Evolutionary conservation across 2,797 vertebrate genomes (phyloP).

Genomic region (Thunnus albacares): DNA sequence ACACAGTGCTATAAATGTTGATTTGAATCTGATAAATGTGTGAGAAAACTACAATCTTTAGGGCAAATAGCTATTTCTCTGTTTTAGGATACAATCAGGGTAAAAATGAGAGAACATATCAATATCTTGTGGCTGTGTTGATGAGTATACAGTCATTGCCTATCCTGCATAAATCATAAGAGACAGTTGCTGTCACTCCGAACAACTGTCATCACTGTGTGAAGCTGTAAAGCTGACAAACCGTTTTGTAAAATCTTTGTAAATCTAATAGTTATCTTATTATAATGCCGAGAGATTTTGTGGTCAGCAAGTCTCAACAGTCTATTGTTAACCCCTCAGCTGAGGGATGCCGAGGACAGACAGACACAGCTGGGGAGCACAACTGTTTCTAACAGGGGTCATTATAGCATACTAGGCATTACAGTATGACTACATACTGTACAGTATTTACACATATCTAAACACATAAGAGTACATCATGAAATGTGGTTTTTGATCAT

Average conservation of each 20-base stretch:
- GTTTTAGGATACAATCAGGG: neutral
- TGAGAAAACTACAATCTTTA: neutral
- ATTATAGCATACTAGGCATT: neutral
- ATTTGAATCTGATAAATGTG: no score
- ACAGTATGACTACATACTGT: neutral
- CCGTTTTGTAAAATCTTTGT: constrained; percentile 49
- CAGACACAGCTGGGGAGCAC: constrained; percentile 27
- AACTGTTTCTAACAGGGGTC: constrained; percentile 17
- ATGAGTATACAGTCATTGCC: neutral
- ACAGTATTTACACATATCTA: neutral
- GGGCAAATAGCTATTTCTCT: neutral
- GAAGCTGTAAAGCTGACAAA: constrained; percentile 68
- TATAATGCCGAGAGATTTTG: constrained; percentile 57
- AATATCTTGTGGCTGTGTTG: neutral
- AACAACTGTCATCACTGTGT: constrained; percentile 56
- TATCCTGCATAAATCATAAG: constrained; percentile 19
- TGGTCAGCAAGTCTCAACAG: constrained; percentile 37
- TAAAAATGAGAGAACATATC: neutral
- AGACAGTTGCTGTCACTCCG: neutral
- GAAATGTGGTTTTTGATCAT: neutral
- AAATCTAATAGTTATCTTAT: constrained; percentile 55
- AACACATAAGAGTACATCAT: neutral
- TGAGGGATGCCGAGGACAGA: constrained; percentile 31
- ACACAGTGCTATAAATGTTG: no score
- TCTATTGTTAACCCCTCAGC: constrained; percentile 50